A percentile compares a stretch with the other conserved stretches of the same genome.
These are phyloP conservation scores for Drosophila carrolli DNA, from an alignment of 1,140 invertebrate genomes.

Conservation along the genomic window DNA sequence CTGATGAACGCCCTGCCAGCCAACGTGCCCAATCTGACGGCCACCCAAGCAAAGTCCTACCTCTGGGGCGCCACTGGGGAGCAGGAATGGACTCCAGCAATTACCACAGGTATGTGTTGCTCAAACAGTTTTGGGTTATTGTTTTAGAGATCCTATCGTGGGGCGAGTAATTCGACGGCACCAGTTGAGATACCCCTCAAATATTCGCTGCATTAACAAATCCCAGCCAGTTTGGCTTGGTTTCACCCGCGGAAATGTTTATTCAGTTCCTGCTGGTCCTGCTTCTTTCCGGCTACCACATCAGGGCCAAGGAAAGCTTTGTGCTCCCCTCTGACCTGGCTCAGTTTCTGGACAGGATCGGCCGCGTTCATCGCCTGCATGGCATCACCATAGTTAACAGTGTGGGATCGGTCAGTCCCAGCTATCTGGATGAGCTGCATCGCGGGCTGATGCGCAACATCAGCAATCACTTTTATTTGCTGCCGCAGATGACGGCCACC, in stretches of 20 bases:
- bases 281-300: slow-evolving; percentile 2
- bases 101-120: slow-evolving; percentile 92
- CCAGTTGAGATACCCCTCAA: slow-evolving; percentile 1
- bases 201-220: not conserved
- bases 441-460: slow-evolving; percentile 7
- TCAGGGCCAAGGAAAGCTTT: slow-evolving; percentile 8
- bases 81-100: slow-evolving; percentile 97
- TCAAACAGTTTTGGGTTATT: slow-evolving; percentile 8
- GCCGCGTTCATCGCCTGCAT: slow-evolving; percentile 25
- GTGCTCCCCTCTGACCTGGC: slow-evolving; percentile 23
- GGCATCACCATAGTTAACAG: slow-evolving; percentile 48
- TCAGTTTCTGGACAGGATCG: slow-evolving; percentile 46
- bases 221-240: slow-evolving; percentile 12
- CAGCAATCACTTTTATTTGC: slow-evolving; percentile 39
- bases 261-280: slow-evolving; percentile 7
- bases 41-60: slow-evolving; percentile 88
- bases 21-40: slow-evolving; percentile 64
- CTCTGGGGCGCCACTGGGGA: slow-evolving; percentile 96
- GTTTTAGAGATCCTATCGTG: slow-evolving; percentile 54
- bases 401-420: slow-evolving; percentile 10
- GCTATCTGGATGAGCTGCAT: slow-evolving; percentile 39
- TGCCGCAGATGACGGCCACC: slow-evolving; percentile 49
- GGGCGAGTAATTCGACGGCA: not conserved
- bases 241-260: slow-evolving; percentile 33
- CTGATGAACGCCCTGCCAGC: slow-evolving; percentile 56